Base-by-base conservation (phyloP, 2,113 vertebrate species). In the Alectura lathami region DNA sequence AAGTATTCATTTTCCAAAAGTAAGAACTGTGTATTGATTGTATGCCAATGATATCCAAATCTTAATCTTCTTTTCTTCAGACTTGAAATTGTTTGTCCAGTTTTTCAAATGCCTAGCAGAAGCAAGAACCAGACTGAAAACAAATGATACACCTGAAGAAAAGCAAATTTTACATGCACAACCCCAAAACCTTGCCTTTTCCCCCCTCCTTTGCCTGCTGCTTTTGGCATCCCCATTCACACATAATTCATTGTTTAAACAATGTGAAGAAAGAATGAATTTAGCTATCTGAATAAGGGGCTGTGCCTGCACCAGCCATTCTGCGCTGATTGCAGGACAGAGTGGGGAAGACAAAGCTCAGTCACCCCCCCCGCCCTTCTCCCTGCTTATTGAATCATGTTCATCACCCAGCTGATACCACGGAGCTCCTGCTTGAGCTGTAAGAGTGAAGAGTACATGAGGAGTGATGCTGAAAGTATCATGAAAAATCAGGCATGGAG, bases 1-100 rank as follows among this genome's bases (percentile, higher is more conserved):
- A 53, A 68, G 51, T 47, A 86, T 74, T 89, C 76, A 88, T 75
- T 88, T 90, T 50, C 86, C 74, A 73, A 30, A 93, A 64, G 17
- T 81, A 94, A 83, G 68, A 86, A 51, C 27, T 45, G 42, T 5
- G 8, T 68, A 51, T 26, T 76, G 47, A 74, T 83, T 60, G 68
- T 38, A 43, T 62, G 76, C 2, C 40, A 86, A 11, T 14, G 54
- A 87, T 53, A 91, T 29, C 27, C 66, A 84, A 92, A 72, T 72
- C 42, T 72, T 89, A 80, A 69, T 76, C 63, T 70, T 68, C 57
- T 86, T 91, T 70, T 5, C 36, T 82, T 76, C 17, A 62, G 36
- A 72, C 40, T 82, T 64, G n/a, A 7, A 83, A 82, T 29, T 63
- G 11, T 45, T 87, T 75, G 27, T 59, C 91, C n/a, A 2, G 4